Evolutionary conservation across 2,797 vertebrate species (phyloP), one percentile per base, ranked within the genome.

Genomic region (Propithecus deckenii): DNA sequence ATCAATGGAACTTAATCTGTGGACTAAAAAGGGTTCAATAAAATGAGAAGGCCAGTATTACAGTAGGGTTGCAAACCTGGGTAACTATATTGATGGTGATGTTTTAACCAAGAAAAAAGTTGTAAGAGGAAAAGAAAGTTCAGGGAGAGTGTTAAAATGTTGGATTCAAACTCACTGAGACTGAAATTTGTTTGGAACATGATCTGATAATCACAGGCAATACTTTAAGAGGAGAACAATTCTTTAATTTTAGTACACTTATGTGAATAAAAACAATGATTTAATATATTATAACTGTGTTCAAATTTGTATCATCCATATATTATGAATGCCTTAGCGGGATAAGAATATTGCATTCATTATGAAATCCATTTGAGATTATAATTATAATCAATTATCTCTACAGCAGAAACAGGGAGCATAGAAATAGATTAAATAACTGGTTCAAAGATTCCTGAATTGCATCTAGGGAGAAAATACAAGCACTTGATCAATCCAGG

Each of bases 341-440:
- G 6, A 46, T 86, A 88, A 89, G 61, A 92, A 91, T 95, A 86
- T 83, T 92, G 90, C 84, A 92, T 69, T 96, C 88, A 79, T 96
- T 94, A 80, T 90, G 52, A 89, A 91, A 76, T 71, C 6, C 8
- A 81, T 84, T 87, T 72, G 75, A 88, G 41, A 80, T 75, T 91
- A 86, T 79, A 93, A 74, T 80, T 81, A 18, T 76, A 92, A 57
- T 80, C 93, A 38, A 48, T 46, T 71, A 14, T 92, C 55, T 94
- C 65, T 41, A 59, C 30, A 79, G 12, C 35, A 85, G 57, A 95
- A 84, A 71, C 3, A 46, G 10, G 30, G 63, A 50, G 72, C 0
- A 4, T 43, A 89, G 67, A 89, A 89, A 89, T 55, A 78, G 46
- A 83, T 84, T 71, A 76, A 92, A 61, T 89, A 91, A 90, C 41